Base-by-base conservation (phyloP, 2,888 invertebrate genomes). In the Ametastegia equiseti region DNA sequence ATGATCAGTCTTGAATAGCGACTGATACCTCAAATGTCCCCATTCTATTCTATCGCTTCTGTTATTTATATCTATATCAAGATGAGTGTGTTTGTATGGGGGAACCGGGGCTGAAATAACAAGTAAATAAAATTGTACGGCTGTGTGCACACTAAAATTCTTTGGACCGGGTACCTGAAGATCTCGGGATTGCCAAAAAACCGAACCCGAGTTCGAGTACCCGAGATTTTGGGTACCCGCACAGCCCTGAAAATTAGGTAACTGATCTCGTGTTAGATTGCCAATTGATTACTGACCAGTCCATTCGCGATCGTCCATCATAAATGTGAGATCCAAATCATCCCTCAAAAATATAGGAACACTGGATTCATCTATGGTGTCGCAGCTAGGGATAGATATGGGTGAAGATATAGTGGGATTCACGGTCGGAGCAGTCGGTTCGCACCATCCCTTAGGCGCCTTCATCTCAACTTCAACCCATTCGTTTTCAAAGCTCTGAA, bases 31-130 rank as follows among this genome's bases (percentile, higher is more conserved):
- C 11, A 97, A 95, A 92, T 98, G 98, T 2, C 98, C 98, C 98
- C 98, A 99, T 92, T 99, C 99, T 82, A 96, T 95, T 65, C 99
- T 94, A 89, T 98, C 97, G 89, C 97, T 97, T 90, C 96, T 97
- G 89, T 94, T 95, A 86, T 94, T 95, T 15, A 96, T 94, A 89
- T 98, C 98, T 60, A 97, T 96, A 89, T 98, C 97, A 85, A 98
- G 92, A 90, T 97, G 96, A 6, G 97, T 96, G 89, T 96, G 96
- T 88, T 97, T 97, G 91, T 97, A 97, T 60, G 95, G 90, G 0
- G 94, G 93, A 84, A 92, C 94, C 94, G 88, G 79, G 87, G 86
- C 83, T 87, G 77, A 82, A 83, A 83, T 81, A 50, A 79, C 82
- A 84, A n/a, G n/a, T 36, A 65, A 83, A 50, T n/a, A 45, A 83